Evolutionary conservation across 2,797 vertebrate genomes (phyloP).

Genomic region (Enteromius treurensis): DNA sequence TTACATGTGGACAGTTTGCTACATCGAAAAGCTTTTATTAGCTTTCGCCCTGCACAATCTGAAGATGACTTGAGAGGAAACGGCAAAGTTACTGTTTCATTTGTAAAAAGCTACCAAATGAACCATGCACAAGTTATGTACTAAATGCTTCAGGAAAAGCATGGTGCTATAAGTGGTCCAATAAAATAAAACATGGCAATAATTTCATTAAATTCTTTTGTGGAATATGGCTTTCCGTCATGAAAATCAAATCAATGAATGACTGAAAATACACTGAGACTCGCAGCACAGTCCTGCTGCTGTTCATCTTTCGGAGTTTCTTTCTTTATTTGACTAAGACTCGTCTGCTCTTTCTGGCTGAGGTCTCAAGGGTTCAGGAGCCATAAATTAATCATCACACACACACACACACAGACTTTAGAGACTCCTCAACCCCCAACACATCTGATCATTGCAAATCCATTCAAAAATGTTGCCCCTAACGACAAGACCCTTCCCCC

Average conservation of each 20-base stretch:
- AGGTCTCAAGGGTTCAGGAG: constrained; percentile 52
- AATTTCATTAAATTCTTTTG: no score
- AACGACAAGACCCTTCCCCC: constrained; percentile 60
- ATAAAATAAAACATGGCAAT: not conserved
- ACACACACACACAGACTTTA: constrained; percentile 25
- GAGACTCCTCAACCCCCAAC: constrained; percentile 64
- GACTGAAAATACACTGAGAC: not conserved
- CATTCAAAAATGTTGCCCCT: constrained; percentile 76
- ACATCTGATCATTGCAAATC: constrained; percentile 79
- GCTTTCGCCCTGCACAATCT: not conserved
- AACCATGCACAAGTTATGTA: not conserved
- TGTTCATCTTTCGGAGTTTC: not conserved
- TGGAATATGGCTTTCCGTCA: not conserved
- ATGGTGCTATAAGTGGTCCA: not conserved
- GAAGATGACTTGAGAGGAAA: not conserved
- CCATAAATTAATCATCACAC: constrained; percentile 58
- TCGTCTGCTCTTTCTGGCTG: not conserved
- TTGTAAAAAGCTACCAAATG: not conserved
- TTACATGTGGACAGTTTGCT: not conserved
- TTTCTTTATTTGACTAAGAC: constrained; percentile 24
- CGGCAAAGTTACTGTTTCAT: not conserved
- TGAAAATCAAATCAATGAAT: not conserved
- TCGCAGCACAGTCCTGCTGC: not conserved
- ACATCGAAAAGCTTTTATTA: constrained; percentile 5
- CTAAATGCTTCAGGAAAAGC: not conserved